Percentiles rank a stretch among this genome's conserved stretches.
These are phyloP conservation scores for Sebastes fasciatus DNA, from an alignment of 2,113 vertebrate genomes.

Conservation along the genomic window DNA sequence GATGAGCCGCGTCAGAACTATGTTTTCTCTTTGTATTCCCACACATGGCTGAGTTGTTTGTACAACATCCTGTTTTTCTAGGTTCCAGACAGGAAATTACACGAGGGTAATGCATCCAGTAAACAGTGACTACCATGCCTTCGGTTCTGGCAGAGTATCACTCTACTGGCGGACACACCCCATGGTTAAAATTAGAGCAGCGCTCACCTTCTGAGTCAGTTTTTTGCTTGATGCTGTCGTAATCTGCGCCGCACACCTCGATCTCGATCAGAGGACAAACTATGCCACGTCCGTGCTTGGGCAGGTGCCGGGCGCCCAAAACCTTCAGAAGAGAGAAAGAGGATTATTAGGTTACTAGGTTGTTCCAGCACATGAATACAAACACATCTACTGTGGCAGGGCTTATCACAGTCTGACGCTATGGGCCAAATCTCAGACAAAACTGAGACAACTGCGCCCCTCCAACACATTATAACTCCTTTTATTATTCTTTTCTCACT, in stretches of 20 bases:
- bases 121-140: constrained; percentile 33
- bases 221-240: constrained; percentile 94
- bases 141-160: not conserved
- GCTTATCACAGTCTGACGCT: not conserved
- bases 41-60: constrained; percentile 49
- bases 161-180: not conserved
- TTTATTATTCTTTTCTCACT: no score
- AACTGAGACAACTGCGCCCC: not conserved
- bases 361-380: not conserved
- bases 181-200: not conserved
- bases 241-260: constrained; percentile 95
- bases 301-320: constrained; percentile 94
- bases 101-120: constrained; percentile 24
- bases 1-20: not conserved
- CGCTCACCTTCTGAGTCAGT: constrained; percentile 94
- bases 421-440: not conserved
- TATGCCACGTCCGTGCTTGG: constrained; percentile 96
- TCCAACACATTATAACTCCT: not conserved
- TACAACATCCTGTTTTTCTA: constrained; percentile 72
- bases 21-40: constrained; percentile 46
- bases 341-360: not conserved
- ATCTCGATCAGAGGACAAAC: constrained; percentile 97
- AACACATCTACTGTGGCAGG: not conserved
- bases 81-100: constrained; percentile 53
- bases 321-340: constrained; percentile 81